A percentile compares a stretch with the other conserved stretches of the same genome.
Conservation (phyloP, 2,797 vertebrate genomes). For the Smutsia gigantea region DNA sequence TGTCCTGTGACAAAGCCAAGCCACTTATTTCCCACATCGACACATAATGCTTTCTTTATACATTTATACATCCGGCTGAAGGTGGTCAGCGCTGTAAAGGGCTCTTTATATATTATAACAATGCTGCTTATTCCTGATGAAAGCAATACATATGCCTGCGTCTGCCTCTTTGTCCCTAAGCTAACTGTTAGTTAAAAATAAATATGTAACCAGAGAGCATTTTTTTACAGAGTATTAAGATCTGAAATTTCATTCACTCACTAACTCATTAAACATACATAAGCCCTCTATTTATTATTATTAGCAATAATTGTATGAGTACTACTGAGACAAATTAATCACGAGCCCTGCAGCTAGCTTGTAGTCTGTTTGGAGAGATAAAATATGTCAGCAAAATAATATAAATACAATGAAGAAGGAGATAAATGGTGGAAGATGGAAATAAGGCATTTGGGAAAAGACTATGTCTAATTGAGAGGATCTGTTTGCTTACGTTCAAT, state of each 20-base stretch:
- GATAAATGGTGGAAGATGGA: neutral
- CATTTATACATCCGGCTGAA: neutral
- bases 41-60: neutral
- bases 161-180: neutral
- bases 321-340: neutral
- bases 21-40: neutral
- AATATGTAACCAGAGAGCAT: neutral
- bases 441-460: neutral
- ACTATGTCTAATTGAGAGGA: neutral
- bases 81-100: neutral
- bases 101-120: neutral
- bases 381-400: neutral
- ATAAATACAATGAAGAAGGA: neutral
- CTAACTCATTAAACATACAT: neutral
- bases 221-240: slow-evolving; percentile 15
- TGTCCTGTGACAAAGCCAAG: neutral
- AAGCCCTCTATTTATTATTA: neutral
- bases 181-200: slow-evolving; percentile 32
- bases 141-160: neutral
- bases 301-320: neutral
- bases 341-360: neutral
- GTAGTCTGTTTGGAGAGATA: neutral
- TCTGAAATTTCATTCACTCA: neutral
- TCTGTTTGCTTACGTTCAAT: neutral
- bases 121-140: neutral